Base-by-base conservation (phyloP, 2,888 invertebrate species). In the Sminthurinus aureus region DNA sequence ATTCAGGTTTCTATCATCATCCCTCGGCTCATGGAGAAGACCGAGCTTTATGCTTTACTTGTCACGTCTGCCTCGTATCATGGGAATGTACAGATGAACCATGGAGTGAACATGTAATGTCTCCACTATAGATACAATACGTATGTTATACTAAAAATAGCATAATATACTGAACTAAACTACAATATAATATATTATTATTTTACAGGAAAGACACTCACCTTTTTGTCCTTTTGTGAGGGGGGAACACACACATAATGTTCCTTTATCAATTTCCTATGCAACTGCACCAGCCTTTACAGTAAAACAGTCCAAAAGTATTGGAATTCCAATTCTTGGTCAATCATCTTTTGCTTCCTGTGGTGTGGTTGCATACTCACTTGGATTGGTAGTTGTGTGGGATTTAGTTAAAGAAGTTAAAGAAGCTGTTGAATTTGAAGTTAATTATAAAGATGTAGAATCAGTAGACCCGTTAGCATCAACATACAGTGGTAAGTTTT, bases 81-180 rank as follows among this genome's bases (percentile, higher is more conserved):
- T 98, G 98, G 98, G 98, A 98, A 91, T 95, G 97, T 89, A 96
- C 96, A n/a, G n/a, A n/a, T n/a, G n/a, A n/a, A n/a, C n/a, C n/a
- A n/a, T n/a, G n/a, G n/a, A n/a, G n/a, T n/a, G n/a, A n/a, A n/a
- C n/a, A n/a, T n/a, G n/a, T n/a, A n/a, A n/a, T n/a, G n/a, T n/a
- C n/a, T n/a, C n/a, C n/a, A n/a, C n/a, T n/a, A 18, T 0, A 97
- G 8, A 20, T 69, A 69, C 18, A 20, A 69, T 20, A 24, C 38
- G 12, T n/a, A n/a, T n/a, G n/a, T n/a, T n/a, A n/a, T n/a, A n/a
- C n/a, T n/a, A n/a, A n/a, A n/a, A n/a, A n/a, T n/a, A n/a, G n/a
- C n/a, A n/a, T n/a, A n/a, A n/a, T n/a, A n/a, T n/a, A n/a, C n/a
- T n/a, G n/a, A n/a, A n/a, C n/a, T n/a, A n/a, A n/a, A n/a, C n/a